Evolutionary conservation across 1,140 invertebrate species (phyloP).

Genomic region (Drosophila elegans): DNA sequence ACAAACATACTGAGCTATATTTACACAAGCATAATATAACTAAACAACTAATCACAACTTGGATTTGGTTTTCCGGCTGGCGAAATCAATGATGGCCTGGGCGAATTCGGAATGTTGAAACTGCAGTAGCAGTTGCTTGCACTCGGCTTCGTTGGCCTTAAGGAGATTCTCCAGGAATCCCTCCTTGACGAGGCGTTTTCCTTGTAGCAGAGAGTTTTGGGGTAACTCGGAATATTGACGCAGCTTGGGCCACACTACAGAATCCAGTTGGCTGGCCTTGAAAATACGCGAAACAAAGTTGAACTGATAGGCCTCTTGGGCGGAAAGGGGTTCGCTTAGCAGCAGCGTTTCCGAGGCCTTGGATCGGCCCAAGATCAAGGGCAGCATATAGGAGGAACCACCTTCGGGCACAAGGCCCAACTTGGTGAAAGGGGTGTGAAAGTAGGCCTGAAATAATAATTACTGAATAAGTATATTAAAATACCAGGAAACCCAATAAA

Average conservation of each 20-base stretch:
- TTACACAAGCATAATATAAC: neutral
- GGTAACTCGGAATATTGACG: constrained; percentile 59
- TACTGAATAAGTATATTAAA: neutral
- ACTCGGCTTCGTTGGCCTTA: constrained; percentile 55
- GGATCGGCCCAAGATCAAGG: constrained; percentile 91
- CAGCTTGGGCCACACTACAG: constrained; percentile 69
- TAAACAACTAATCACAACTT: constrained; percentile 46
- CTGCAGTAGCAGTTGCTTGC: constrained; percentile 40
- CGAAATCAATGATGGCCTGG: constrained; percentile 64
- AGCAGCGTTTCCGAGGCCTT: constrained; percentile 93
- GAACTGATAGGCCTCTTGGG: constrained; percentile 90
- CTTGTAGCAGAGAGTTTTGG: constrained; percentile 51
- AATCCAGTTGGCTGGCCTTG: constrained; percentile 55
- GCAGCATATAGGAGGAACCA: constrained; percentile 94
- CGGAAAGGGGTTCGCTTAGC: constrained; percentile 92
- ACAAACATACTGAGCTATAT: neutral
- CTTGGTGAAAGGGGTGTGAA: constrained; percentile 93
- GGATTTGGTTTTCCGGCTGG: constrained; percentile 61
- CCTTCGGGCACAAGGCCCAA: constrained; percentile 94
- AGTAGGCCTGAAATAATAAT: constrained; percentile 89
- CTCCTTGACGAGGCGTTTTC: constrained; percentile 59
- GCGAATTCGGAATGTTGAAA: constrained; percentile 60
- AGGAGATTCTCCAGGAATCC: constrained; percentile 41
- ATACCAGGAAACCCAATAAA: neutral
- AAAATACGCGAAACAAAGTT: constrained; percentile 86